These are phyloP conservation scores for Siniperca obscura DNA, from an alignment of 2,797 vertebrate genomes.

Conservation along the genomic window DNA sequence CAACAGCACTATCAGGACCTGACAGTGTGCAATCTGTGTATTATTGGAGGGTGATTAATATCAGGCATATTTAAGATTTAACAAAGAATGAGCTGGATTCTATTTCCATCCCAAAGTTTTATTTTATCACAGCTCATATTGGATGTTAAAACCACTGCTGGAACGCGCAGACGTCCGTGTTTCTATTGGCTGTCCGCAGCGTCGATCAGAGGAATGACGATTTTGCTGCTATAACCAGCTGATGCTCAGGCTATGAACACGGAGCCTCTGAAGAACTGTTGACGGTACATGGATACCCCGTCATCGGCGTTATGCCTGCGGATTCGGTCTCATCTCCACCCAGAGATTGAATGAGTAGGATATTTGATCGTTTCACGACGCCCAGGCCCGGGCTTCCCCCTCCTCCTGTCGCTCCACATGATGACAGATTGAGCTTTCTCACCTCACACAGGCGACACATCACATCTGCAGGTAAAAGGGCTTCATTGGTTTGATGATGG, in stretches of 20 bases:
- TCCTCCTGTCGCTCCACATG: slow-evolving; percentile 64
- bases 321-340: slow-evolving; percentile 56
- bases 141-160: slow-evolving; percentile 53
- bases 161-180: slow-evolving; percentile 63
- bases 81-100: slow-evolving; percentile 3
- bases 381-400: slow-evolving; percentile 50
- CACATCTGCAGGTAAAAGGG: slow-evolving; percentile 71
- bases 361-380: slow-evolving; percentile 75
- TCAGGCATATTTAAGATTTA: not conserved
- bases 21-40: not conserved
- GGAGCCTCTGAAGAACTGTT: slow-evolving; percentile 72
- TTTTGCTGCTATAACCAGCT: slow-evolving; percentile 77
- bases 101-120: slow-evolving; percentile 56
- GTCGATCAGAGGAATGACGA: slow-evolving; percentile 76
- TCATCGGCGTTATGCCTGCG: slow-evolving; percentile 57
- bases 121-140: slow-evolving; percentile 39
- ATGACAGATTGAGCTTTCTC: slow-evolving; percentile 61
- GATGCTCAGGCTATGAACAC: slow-evolving; percentile 73
- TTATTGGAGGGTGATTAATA: not conserved
- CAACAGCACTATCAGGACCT: not conserved
- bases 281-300: slow-evolving; percentile 64
- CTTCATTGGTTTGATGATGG: not conserved
- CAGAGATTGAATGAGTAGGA: slow-evolving; percentile 66
- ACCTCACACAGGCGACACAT: slow-evolving; percentile 60
- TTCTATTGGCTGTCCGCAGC: slow-evolving; percentile 73